A percentile compares a stretch with the other conserved stretches of the same genome.
Conservation (phyloP, 2,113 vertebrate species). For the Zapus hudsonius region DNA sequence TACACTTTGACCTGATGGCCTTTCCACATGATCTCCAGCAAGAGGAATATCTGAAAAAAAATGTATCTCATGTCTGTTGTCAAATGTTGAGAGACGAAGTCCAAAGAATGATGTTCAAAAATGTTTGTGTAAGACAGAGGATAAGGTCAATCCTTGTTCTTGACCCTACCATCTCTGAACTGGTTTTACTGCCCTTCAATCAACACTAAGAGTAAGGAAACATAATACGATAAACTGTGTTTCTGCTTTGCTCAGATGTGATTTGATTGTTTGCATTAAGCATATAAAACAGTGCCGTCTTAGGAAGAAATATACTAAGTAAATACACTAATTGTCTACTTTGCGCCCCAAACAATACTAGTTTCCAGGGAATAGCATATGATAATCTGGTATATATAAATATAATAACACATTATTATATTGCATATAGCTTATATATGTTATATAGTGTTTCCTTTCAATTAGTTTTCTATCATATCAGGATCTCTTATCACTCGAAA, state of each 20-base stretch:
- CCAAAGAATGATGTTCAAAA: not conserved
- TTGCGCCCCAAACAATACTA: no score
- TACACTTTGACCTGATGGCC: not conserved
- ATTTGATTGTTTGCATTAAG: not conserved
- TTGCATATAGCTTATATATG: no score
- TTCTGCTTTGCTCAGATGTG: not conserved
- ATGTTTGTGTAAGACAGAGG: not conserved
- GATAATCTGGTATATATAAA: no score
- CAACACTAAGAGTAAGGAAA: not conserved
- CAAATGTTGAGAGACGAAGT: not conserved
- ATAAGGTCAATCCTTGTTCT: not conserved
- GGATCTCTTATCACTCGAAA: not conserved
- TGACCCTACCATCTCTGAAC: conserved; percentile 28
- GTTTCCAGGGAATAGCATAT: no score
- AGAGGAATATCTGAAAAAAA: conserved; percentile 3
- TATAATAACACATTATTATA: no score
- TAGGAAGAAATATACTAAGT: not conserved
- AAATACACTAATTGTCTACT: not conserved
- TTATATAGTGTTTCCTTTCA: no score
- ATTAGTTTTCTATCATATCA: no score
- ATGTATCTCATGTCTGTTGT: not conserved
- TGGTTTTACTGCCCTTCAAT: not conserved
- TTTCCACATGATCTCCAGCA: conserved; percentile 16
- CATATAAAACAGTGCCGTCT: not conserved
- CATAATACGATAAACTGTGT: not conserved